Evolutionary conservation across 2,888 invertebrate species (phyloP), one percentile per base, ranked within the genome.

Genomic region (Celastrina argiolus): DNA sequence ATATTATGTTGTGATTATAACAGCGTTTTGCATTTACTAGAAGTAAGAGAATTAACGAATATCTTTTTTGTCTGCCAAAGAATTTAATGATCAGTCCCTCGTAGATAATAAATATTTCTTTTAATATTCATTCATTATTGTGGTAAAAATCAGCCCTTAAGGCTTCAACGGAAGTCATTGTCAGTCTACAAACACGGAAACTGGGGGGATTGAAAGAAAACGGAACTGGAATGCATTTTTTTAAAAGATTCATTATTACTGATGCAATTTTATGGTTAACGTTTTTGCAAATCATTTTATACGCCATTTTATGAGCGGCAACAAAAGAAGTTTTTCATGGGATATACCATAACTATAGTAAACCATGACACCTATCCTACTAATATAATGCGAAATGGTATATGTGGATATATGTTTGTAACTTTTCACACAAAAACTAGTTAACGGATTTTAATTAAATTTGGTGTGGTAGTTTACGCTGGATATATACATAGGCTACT

Each of bases 21-120:
- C 28, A 58, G 16, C 31, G 66, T 66, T 66, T n/a, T 82, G 89
- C 88, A 89, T 89, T 89, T 89, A 88, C 73, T 88, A 88, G 81
- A 16, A n/a, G 41, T 58, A 79, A 75, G 77, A 74, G 31, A 56
- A 16, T 58, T 36, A 41, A 58, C 18, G 6, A 34, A 26, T 56
- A 51, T 28, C 28, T 64, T 51, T 64, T 64, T 16, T 34, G 34
- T 34, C 36, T 18, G 56, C 26, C 28, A 34, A 36, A 39, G 61
- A 22, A 39, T 61, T 61, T 61, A 61, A 61, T 61, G 61, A 61
- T 61, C 61, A 39, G 36, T 61, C 61, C 14, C 16, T 22, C 18
- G 22, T 12, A 18, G 61, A 61, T 39, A 18, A 39, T 36, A 36
- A 34, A 34, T 31, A 18, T 61, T 61, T 18, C 12, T 12, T 61